Percentiles rank a stretch among this genome's conserved stretches.
Evolutionary conservation across 2,888 invertebrate genomes (phyloP).

Genomic region (Harpalus rufipes): DNA sequence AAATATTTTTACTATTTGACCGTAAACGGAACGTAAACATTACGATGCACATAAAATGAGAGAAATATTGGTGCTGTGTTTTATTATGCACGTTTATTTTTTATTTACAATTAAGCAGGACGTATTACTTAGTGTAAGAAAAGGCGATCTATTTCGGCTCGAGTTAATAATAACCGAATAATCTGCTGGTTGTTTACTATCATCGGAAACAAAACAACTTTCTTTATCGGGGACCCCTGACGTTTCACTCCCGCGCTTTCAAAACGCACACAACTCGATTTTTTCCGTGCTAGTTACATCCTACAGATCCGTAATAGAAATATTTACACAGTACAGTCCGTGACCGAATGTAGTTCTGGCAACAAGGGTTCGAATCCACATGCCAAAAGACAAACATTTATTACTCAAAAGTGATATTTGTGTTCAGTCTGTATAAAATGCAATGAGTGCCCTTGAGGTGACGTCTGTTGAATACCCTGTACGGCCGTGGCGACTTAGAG

Average conservation of each 20-base stretch:
- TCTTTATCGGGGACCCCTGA: constrained; percentile 27
- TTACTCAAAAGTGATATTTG: no score
- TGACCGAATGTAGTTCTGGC: neutral
- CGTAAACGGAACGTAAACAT: constrained; percentile 19
- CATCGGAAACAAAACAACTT: constrained; percentile 47
- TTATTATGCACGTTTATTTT: neutral
- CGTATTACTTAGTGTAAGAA: neutral
- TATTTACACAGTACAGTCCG: neutral
- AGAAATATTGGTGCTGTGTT: neutral
- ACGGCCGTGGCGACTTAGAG: no score
- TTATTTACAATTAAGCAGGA: constrained; percentile 16
- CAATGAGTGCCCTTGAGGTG: no score
- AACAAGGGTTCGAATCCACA: no score
- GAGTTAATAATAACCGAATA: constrained; percentile 33
- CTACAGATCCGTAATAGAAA: constrained; percentile 2
- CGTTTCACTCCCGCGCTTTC: constrained; percentile 10
- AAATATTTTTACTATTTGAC: constrained; percentile 24
- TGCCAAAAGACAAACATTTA: no score
- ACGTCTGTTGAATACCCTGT: no score
- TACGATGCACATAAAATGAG: neutral
- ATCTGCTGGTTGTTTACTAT: constrained; percentile 29
- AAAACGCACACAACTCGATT: constrained; percentile 24
- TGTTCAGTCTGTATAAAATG: no score
- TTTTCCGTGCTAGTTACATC: constrained; percentile 9
- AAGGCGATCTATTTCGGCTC: constrained; percentile 11